Conservation (phyloP, 2,797 vertebrate species). For the Kryptopterus vitreolus region DNA sequence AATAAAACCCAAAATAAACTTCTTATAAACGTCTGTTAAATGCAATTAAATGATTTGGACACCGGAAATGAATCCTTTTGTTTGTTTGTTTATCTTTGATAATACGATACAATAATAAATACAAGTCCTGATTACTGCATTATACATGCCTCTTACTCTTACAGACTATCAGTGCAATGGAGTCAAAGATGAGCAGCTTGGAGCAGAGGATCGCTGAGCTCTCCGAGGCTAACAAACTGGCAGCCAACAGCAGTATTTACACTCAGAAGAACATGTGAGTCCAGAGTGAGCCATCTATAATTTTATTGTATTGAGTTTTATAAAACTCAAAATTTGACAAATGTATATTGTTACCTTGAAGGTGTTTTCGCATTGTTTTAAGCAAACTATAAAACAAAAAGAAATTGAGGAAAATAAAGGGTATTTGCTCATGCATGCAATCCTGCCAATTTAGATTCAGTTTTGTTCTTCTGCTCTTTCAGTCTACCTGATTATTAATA, state of each 20-base stretch:
- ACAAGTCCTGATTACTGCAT: not conserved
- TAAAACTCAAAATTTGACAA: too few relatives aligned
- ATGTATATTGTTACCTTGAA: not conserved
- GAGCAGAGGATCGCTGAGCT: slow-evolving; percentile 96
- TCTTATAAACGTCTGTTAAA: not conserved
- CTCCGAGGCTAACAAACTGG: slow-evolving; percentile 96
- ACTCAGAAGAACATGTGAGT: slow-evolving; percentile 99
- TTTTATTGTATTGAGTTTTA: not conserved
- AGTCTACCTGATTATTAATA: not conserved
- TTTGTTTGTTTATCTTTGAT: not conserved
- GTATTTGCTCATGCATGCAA: not conserved
- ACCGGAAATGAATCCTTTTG: not conserved
- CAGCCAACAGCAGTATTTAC: slow-evolving; percentile 97
- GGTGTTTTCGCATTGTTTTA: too few relatives aligned
- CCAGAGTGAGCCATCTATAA: not conserved
- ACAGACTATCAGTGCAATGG: slow-evolving; percentile 98
- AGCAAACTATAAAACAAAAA: too few relatives aligned
- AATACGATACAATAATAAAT: not conserved
- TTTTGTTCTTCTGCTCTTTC: too few relatives aligned
- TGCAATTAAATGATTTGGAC: not conserved
- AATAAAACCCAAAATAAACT: too few relatives aligned
- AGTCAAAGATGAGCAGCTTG: slow-evolving; percentile 95
- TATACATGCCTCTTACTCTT: slow-evolving; percentile 10
- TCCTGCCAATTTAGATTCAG: not conserved
- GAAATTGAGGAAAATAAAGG: not conserved